These are phyloP conservation scores for Antheraea yamamai DNA, from an alignment of 2,888 invertebrate genomes.

Conservation along the genomic window DNA sequence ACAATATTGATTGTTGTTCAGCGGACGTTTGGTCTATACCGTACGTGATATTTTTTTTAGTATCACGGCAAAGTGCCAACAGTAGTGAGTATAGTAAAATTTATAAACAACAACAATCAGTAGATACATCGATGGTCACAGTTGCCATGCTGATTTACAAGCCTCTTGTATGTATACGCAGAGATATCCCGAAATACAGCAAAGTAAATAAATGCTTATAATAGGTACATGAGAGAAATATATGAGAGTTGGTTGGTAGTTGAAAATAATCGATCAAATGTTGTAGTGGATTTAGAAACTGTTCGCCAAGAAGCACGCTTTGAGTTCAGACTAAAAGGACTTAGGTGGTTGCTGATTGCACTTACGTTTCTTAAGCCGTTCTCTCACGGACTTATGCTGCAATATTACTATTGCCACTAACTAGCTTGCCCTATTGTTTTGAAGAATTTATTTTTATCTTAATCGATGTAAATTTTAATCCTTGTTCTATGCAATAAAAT, in stretches of 20 bases:
- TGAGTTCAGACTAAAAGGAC: slow-evolving; percentile 18
- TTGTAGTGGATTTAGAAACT: not conserved
- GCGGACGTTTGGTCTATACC: not conserved
- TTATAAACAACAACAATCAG: too few species aligned
- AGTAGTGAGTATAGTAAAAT: too few species aligned
- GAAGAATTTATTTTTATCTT: too few species aligned
- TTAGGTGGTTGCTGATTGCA: slow-evolving; percentile 24
- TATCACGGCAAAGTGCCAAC: not conserved
- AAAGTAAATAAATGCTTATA: too few species aligned
- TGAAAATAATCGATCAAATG: not conserved
- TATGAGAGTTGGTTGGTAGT: not conserved
- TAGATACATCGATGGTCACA: too few species aligned
- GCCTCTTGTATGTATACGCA: not conserved
- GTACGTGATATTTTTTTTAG: not conserved
- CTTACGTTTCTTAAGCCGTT: slow-evolving; percentile 21
- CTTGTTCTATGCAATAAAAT: too few species aligned
- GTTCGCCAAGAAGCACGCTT: not conserved
- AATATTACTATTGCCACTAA: slow-evolving; percentile 7
- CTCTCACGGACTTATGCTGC: slow-evolving; percentile 17
- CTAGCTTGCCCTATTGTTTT: not conserved
- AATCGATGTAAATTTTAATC: too few species aligned
- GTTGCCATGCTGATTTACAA: too few species aligned
- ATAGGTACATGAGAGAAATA: too few species aligned
- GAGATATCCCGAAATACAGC: not conserved
- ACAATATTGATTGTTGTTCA: not conserved